These are phyloP conservation scores for Eutolmus rufibarbis DNA, from an alignment of 2,888 invertebrate species.

Conservation along the genomic window DNA sequence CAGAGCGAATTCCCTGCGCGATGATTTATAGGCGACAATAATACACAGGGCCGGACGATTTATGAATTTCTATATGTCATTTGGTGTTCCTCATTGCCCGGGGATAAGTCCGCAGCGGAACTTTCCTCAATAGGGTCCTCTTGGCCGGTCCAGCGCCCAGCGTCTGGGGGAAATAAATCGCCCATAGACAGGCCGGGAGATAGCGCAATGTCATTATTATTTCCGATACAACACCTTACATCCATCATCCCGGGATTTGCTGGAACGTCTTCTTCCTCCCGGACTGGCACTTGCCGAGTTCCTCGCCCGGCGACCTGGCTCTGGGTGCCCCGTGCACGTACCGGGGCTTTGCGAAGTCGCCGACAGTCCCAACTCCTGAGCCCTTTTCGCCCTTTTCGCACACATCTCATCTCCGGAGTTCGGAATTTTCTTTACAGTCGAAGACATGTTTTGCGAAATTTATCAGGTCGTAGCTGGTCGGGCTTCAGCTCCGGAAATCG, in stretches of 20 bases:
- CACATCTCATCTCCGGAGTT: constrained; percentile 42
- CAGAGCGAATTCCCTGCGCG: constrained; percentile 43
- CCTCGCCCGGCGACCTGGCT: not conserved
- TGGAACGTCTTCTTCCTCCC: constrained; percentile 13
- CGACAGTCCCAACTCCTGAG: constrained; percentile 12
- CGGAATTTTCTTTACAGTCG: constrained; percentile 18
- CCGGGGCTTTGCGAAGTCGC: constrained; percentile 17
- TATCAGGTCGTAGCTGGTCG: constrained; percentile 19
- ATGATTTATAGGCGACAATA: constrained; percentile 48
- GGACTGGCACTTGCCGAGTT: not conserved
- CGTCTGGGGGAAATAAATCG: constrained; percentile 29
- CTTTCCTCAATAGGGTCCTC: constrained; percentile 20
- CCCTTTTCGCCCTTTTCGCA: constrained; percentile 33
- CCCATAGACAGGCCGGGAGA: constrained; percentile 37
- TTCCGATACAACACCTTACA: constrained; percentile 47
- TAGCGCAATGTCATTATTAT: constrained; percentile 47
- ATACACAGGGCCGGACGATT: constrained; percentile 47
- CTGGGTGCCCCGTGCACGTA: constrained; percentile 1
- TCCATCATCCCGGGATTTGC: constrained; percentile 44
- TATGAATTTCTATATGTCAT: constrained; percentile 47
- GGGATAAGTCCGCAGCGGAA: constrained; percentile 1
- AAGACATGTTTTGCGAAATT: constrained; percentile 36
- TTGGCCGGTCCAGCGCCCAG: not conserved
- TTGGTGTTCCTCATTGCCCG: constrained; percentile 37
- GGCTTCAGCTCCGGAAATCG: not conserved